Conservation (phyloP, 1,140 invertebrate genomes). For the Tetranychus cinnabarinus region DNA sequence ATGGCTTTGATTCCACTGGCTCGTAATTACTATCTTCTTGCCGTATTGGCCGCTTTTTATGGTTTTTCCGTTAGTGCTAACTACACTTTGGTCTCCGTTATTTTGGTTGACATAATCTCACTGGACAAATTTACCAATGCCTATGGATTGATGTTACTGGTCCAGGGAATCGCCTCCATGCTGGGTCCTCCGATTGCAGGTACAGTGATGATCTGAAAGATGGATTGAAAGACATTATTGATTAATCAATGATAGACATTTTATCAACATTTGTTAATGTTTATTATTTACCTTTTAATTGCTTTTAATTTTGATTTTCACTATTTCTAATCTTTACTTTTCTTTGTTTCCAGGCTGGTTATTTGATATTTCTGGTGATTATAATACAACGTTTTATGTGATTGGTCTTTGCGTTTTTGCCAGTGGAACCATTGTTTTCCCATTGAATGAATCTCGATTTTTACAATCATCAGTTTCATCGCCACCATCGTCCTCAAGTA, state of each 20-base stretch:
- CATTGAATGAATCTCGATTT: constrained; percentile 4
- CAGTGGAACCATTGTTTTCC: constrained; percentile 49
- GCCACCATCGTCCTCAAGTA: too few relatives aligned
- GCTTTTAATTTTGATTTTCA: too few relatives aligned
- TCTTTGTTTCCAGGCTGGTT: constrained; percentile 40
- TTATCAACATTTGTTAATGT: background rate
- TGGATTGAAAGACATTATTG: too few relatives aligned
- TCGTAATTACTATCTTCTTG: constrained; percentile 34
- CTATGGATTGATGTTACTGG: constrained; percentile 58
- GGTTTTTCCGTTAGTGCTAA: constrained; percentile 64
- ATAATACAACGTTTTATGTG: constrained; percentile 60
- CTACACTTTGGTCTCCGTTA: constrained; percentile 60
- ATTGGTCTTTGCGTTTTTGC: constrained; percentile 59
- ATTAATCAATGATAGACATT: too few relatives aligned
- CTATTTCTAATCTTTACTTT: background rate
- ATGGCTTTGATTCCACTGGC: constrained; percentile 43
- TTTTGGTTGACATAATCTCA: constrained; percentile 56
- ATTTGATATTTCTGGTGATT: constrained; percentile 46
- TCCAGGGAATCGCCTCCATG: constrained; percentile 65
- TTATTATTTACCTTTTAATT: background rate
- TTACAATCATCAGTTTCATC: too few relatives aligned
- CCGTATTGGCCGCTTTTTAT: constrained; percentile 30
- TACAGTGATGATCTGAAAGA: background rate
- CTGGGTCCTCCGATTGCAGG: constrained; percentile 64
- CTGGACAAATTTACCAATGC: constrained; percentile 68